Base-by-base conservation (phyloP, 2,888 invertebrate species). In the Tinea trinotella region DNA sequence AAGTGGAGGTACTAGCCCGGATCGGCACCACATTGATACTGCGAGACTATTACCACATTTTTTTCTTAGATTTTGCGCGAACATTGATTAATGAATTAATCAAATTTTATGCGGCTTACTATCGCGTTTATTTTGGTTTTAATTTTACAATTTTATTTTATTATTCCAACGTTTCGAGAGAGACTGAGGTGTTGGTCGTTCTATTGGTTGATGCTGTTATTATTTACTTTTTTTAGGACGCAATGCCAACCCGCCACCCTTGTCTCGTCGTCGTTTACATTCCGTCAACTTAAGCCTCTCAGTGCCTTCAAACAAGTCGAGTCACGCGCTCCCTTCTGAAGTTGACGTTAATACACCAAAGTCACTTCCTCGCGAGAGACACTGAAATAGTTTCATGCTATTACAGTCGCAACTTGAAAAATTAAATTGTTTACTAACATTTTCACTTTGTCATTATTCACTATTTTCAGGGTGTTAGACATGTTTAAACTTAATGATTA, bases 241-340 rank as follows among this genome's bases (percentile, higher is more conserved):
- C 22, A 7, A 22, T 22, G 7, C 22, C 22, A 22, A 7, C 22
- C 22, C 22, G 64, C 69, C 71, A 67, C 68, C 69, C 70, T 67
- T 62, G 68, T 71, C 68, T 70, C 64, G 61, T 66, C 64, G 62
- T 63, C 53, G 58, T 74, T 74, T 74, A 75, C 70, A 71, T 72
- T 73, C 66, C 71, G 70, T 74, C 71, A 73, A 71, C 69, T 70
- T 71, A 73, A 74, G 66, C 68, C 71, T 70, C 70, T 74, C 64
- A 74, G 71, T 66, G 64, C 62, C 57, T 58, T 59, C 64, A 68
- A 69, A 69, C 67, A 67, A 46, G 49, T 49, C 12, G n/a, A 49
- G 49, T 49, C 19, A 49, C 49, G 49, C 46, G 46, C 6, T 10
- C 49, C 49, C 15, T 22, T n/a, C 3, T 19, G 22, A 17, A 19